These are phyloP conservation scores for Oscheius sp. DNA, from an alignment of 2,888 invertebrate genomes.

Conservation along the genomic window DNA sequence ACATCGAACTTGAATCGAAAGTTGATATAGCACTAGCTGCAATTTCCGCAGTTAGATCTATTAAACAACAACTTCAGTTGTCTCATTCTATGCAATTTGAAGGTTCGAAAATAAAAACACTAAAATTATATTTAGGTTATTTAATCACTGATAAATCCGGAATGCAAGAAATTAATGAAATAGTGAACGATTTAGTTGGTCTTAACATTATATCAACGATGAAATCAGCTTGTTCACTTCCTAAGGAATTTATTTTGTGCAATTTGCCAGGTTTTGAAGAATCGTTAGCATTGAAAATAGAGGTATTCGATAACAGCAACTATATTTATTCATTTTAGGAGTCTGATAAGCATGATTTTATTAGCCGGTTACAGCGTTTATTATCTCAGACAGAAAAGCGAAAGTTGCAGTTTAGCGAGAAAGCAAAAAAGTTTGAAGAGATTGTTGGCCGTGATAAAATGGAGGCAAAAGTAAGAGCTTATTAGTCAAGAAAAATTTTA, in stretches of 20 bases:
- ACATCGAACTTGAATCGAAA: constrained; percentile 42
- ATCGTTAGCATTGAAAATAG: constrained; percentile 26
- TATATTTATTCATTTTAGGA: not conserved
- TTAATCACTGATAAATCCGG: not conserved
- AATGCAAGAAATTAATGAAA: not conserved
- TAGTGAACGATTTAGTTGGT: not conserved
- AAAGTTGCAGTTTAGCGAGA: not conserved
- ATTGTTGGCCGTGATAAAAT: not conserved
- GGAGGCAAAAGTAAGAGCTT: constrained; percentile 7
- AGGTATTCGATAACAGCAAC: not conserved
- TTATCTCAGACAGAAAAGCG: constrained; percentile 14
- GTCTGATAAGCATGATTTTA: constrained; percentile 6
- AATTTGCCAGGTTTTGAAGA: constrained; percentile 12
- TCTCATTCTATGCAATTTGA: constrained; percentile 42
- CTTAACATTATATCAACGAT: not conserved
- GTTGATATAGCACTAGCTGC: constrained; percentile 43
- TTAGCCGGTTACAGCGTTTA: constrained; percentile 2
- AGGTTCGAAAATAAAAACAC: no score
- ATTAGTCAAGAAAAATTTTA: not conserved
- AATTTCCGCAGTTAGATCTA: constrained; percentile 38
- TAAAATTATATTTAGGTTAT: not conserved
- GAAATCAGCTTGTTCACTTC: not conserved
- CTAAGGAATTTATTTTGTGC: constrained; percentile 17
- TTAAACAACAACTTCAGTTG: constrained; percentile 42
- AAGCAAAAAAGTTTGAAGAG: constrained; percentile 17